A percentile compares a stretch with the other conserved stretches of the same genome.
These are phyloP conservation scores for Caenorhabditis inopinata DNA, from an alignment of 1,140 invertebrate species.

Conservation along the genomic window DNA sequence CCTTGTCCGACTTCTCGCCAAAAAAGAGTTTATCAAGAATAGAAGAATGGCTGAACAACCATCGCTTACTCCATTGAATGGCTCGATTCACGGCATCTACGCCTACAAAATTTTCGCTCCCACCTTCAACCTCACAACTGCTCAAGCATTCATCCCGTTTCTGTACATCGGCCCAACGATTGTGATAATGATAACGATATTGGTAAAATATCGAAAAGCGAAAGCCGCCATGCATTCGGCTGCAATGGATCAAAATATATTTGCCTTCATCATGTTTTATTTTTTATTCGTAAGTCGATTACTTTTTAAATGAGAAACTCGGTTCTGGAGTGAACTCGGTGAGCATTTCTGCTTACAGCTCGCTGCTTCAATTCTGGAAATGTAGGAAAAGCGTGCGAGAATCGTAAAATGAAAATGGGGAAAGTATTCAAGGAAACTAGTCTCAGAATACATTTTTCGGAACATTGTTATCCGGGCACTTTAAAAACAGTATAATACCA, in stretches of 20 bases:
- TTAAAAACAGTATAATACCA: too few relatives aligned
- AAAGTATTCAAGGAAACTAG: too few relatives aligned
- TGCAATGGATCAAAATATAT: conserved; percentile 6
- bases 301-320: too few relatives aligned
- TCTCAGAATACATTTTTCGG: too few relatives aligned
- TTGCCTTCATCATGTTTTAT: neutral
- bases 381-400: too few relatives aligned
- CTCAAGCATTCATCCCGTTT: neutral
- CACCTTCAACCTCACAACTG: neutral
- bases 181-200: neutral
- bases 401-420: too few relatives aligned
- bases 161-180: neutral
- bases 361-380: too few relatives aligned
- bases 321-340: too few relatives aligned
- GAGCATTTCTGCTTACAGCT: too few relatives aligned
- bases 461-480: too few relatives aligned
- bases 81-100: neutral
- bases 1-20: neutral
- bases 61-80: neutral
- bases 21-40: too few relatives aligned
- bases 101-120: neutral
- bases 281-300: neutral
- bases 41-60: too few relatives aligned
- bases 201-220: neutral
- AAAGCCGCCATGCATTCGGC: neutral